phyloP scores from a whole-genome alignment of 2,113 vertebrate species.

The Crotalus viridis region DNA sequence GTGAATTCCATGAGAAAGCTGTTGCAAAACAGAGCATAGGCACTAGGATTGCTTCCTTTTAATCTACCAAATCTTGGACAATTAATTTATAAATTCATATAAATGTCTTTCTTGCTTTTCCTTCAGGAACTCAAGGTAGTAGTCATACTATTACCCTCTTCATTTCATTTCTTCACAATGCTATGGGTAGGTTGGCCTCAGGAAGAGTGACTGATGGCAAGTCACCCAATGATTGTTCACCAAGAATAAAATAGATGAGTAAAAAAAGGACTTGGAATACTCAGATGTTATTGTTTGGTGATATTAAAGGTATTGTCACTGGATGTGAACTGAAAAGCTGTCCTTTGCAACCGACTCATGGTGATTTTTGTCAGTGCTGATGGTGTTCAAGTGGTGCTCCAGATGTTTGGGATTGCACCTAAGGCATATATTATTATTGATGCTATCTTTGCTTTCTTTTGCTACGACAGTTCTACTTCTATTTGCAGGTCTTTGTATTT shows the following conservation, averaged over 20 bases:
- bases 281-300: not conserved
- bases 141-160: not conserved
- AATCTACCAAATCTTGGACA: not conserved
- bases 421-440: not conserved
- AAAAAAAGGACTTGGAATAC: not conserved
- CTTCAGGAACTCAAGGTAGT: not conserved
- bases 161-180: not conserved
- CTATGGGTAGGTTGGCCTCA: not conserved
- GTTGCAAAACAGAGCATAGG: constrained; percentile 38
- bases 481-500: too few relatives aligned
- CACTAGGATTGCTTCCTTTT: not conserved
- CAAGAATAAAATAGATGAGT: not conserved
- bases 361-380: not conserved
- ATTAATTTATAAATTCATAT: not conserved
- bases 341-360: not conserved
- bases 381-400: not conserved
- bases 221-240: not conserved
- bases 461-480: not conserved
- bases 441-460: not conserved
- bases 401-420: not conserved
- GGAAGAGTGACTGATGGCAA: not conserved
- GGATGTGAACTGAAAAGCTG: not conserved
- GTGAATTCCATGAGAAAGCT: constrained; percentile 56
- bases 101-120: not conserved
- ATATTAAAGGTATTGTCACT: not conserved